Evolutionary conservation across 1,140 invertebrate genomes (phyloP).

Genomic region (Mesaphorura yosii): DNA sequence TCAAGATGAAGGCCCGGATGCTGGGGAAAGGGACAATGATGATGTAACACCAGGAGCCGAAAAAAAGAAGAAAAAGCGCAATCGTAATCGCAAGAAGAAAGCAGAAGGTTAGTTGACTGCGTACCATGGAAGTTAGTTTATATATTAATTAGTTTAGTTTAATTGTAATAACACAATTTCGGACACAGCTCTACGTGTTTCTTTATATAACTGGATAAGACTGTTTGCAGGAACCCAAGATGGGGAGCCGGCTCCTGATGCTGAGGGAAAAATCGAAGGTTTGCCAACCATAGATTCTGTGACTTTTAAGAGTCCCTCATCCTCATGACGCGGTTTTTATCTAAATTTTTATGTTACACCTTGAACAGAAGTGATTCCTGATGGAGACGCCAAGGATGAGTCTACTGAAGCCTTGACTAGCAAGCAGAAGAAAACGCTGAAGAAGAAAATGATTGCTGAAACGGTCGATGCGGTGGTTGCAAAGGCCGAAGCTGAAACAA

Average conservation of each 20-base stretch:
- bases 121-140: neutral
- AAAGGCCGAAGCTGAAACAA: neutral
- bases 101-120: constrained; percentile 27
- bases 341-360: too few relatives aligned
- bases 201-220: neutral
- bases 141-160: neutral
- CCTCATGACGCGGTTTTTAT: too few relatives aligned
- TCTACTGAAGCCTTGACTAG: too few relatives aligned
- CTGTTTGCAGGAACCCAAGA: neutral
- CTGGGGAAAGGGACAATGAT: constrained; percentile 26
- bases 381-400: too few relatives aligned
- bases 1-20: constrained; percentile 32
- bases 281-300: too few relatives aligned
- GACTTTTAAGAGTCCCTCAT: too few relatives aligned
- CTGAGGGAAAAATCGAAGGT: too few relatives aligned
- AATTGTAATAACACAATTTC: too few relatives aligned
- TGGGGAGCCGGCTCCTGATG: too few relatives aligned
- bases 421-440: too few relatives aligned
- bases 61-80: constrained; percentile 36
- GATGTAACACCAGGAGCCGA: constrained; percentile 8
- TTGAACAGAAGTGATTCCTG: too few relatives aligned
- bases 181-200: neutral
- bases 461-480: neutral
- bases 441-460: too few relatives aligned
- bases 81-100: constrained; percentile 42